Evolutionary conservation across 1,140 invertebrate genomes (phyloP), one percentile per base, ranked within the genome.

Genomic region (Drosophila bipectinata): DNA sequence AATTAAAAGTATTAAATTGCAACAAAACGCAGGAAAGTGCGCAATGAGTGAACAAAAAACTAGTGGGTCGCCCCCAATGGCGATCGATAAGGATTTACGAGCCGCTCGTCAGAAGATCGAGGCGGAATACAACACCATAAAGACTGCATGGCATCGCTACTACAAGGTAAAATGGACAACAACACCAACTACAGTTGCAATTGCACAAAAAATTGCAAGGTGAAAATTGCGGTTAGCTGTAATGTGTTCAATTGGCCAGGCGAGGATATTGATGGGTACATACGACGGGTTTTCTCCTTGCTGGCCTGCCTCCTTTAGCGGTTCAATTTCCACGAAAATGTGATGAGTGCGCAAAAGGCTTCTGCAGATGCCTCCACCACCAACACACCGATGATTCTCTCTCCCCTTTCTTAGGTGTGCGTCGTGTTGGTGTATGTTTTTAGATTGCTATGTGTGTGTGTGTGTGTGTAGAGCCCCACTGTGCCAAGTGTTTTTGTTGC

Each of bases 91-190:
- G 79, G 75, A 83, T 44, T 69, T 51, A 12, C 49, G 67, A 37
- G 39, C 61, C 45, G 80, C 84, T 39, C 72, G 63, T 45, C 60
- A 69, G n/a, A 73, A 68, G 69, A 83, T 96, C 64, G 95, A 95
- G 92, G 93, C 93, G 4, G 95, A 96, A 92, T 96, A 94, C 91
- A 92, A 93, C 68, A 93, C 92, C 76, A 93, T 96, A 84, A 94
- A 94, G 71, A 55, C 47, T 71, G 47, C 93, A 60, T 96, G 95
- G 95, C 81, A 93, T 48, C 90, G 93, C 28, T 92, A 94, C 75
- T 96, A 94, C 91, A 94, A 95, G 94, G 95, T 96, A 62, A 72
- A 72, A 61, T 75, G 51, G 30, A 47, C 47, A 52, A 47, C 44
- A 21, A 62, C 59, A 51, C 51, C 57, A 75, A 53, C 28, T 55